These are phyloP conservation scores for Strigamia transsilvanica DNA, from an alignment of 2,888 invertebrate genomes.

Conservation along the genomic window DNA sequence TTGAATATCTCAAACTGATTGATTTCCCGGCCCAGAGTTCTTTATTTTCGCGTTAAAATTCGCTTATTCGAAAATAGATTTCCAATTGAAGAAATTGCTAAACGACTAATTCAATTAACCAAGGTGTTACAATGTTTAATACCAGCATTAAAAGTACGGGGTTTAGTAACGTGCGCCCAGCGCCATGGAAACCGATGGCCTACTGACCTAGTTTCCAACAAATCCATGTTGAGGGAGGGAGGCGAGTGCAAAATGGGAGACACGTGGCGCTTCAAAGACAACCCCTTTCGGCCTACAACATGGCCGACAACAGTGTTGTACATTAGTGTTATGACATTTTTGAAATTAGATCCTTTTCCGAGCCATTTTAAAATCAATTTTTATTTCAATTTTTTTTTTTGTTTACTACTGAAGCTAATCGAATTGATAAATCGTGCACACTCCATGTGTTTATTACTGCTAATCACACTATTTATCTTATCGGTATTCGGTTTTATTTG, in stretches of 20 bases:
- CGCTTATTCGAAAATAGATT: neutral
- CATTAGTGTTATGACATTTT: too few species aligned
- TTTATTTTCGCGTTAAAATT: neutral
- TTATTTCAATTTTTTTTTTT: too few species aligned
- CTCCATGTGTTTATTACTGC: too few species aligned
- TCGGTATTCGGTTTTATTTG: neutral
- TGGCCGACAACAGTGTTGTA: neutral
- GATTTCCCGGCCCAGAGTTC: neutral
- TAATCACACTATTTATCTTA: too few species aligned
- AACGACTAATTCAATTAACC: neutral
- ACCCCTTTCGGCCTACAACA: neutral
- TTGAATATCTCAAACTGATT: too few species aligned
- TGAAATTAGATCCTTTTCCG: too few species aligned
- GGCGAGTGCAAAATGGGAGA: neutral
- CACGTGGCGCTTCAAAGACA: neutral
- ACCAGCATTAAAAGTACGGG: constrained; percentile 6
- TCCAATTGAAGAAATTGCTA: neutral
- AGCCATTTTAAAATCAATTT: too few species aligned
- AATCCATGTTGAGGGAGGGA: neutral
- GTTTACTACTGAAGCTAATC: too few species aligned
- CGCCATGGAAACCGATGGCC: constrained; percentile 29
- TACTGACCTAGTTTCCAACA: constrained; percentile 28
- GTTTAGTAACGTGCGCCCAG: constrained; percentile 12
- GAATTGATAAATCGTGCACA: too few species aligned
- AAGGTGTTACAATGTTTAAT: constrained; percentile 20